Evolutionary conservation across 2,888 invertebrate species (phyloP).

Genomic region (Hololepta plana): DNA sequence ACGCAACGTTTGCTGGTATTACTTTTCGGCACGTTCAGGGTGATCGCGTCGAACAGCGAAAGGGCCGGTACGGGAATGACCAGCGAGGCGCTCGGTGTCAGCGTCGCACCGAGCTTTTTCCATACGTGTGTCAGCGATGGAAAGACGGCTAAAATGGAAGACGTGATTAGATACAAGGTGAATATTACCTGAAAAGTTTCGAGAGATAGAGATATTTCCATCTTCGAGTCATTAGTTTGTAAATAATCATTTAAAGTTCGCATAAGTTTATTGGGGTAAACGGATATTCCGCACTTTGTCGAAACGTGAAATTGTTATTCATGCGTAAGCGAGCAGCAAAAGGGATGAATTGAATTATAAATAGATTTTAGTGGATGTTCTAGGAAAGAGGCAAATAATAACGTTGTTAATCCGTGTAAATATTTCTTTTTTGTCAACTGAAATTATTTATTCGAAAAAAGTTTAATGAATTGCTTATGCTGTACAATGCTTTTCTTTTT

Average conservation of each 20-base stretch:
- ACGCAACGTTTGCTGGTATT: constrained; percentile 88
- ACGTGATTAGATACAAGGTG: constrained; percentile 87
- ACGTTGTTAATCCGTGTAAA: no score
- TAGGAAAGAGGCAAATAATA: no score
- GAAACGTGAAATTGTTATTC: no score
- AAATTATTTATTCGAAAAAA: no score
- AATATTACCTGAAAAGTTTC: constrained; percentile 14
- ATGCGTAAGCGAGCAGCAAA: no score
- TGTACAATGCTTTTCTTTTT: constrained; percentile 28
- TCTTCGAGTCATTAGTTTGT: no score
- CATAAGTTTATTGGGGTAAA: no score
- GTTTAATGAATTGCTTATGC: constrained; percentile 16
- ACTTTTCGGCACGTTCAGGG: constrained; percentile 91
- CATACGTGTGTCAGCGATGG: constrained; percentile 91
- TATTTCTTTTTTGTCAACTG: no score
- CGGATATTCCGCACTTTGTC: no score
- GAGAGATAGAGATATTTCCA: no score
- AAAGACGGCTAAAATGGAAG: constrained; percentile 89
- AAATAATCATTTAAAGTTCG: no score
- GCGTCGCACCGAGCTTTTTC: constrained; percentile 91
- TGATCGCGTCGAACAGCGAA: constrained; percentile 83
- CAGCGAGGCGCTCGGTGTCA: constrained; percentile 86
- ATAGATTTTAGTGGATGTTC: no score
- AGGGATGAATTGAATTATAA: neutral
- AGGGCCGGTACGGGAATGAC: constrained; percentile 86